These are phyloP conservation scores for Thecocarcelia acutangulata DNA, from an alignment of 2,888 invertebrate species.

Conservation along the genomic window DNA sequence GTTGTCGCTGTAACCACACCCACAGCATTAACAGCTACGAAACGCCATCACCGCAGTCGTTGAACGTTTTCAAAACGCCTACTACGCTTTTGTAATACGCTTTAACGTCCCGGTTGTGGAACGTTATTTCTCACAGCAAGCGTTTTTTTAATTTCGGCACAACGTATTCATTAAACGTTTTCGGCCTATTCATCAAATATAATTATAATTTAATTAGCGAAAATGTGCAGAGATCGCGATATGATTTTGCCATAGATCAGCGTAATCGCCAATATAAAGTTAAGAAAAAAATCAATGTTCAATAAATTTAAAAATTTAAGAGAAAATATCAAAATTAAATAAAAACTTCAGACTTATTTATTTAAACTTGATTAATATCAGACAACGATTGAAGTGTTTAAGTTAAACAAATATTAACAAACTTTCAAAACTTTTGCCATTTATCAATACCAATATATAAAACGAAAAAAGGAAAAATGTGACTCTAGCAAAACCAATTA, in stretches of 20 bases:
- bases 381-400: slow-evolving; percentile 37
- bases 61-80: slow-evolving; percentile 7
- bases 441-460: slow-evolving; percentile 3
- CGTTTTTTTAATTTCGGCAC: slow-evolving; percentile 79
- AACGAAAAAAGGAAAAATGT: slow-evolving; percentile 34
- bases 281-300: slow-evolving; percentile 81
- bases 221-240: slow-evolving; percentile 83
- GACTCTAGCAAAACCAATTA: slow-evolving; percentile 28
- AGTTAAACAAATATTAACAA: slow-evolving; percentile 6
- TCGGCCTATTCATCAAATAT: slow-evolving; percentile 79
- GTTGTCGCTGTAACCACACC: slow-evolving; percentile 12
- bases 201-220: slow-evolving; percentile 80
- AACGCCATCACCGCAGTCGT: neutral
- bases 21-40: slow-evolving; percentile 7
- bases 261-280: slow-evolving; percentile 81
- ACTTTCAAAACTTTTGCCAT: neutral
- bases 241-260: slow-evolving; percentile 82
- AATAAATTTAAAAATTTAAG: slow-evolving; percentile 68
- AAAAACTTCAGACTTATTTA: slow-evolving; percentile 11
- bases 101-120: slow-evolving; percentile 27
- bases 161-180: slow-evolving; percentile 81
- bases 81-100: slow-evolving; percentile 6
- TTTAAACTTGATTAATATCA: slow-evolving; percentile 6
- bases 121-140: slow-evolving; percentile 50
- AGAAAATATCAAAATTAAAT: slow-evolving; percentile 55